These are phyloP conservation scores for Anoplophora glabripennis DNA, from an alignment of 1,140 invertebrate genomes.

Conservation along the genomic window DNA sequence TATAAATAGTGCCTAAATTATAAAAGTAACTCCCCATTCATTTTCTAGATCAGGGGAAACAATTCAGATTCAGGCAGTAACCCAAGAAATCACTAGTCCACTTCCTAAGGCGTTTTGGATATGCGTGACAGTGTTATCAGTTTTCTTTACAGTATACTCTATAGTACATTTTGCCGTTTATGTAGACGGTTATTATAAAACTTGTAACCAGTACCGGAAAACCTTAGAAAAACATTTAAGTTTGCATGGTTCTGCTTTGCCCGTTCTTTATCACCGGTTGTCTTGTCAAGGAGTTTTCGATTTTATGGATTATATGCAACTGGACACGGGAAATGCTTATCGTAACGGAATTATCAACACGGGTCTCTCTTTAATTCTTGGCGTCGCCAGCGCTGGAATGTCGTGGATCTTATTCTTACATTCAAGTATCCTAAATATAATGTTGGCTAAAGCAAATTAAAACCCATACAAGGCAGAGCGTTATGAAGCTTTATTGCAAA, in stretches of 20 bases:
- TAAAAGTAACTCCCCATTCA: constrained; percentile 1
- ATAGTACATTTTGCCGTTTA: constrained; percentile 52
- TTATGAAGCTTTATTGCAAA: too few relatives aligned
- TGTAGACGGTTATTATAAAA: constrained; percentile 55
- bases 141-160: constrained; percentile 50
- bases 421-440: constrained; percentile 48
- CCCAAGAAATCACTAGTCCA: constrained; percentile 45
- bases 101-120: constrained; percentile 52
- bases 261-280: constrained; percentile 55
- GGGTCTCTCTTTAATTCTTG: constrained; percentile 50
- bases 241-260: constrained; percentile 46
- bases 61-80: constrained; percentile 47
- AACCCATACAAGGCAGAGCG: neutral
- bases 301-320: constrained; percentile 61
- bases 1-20: neutral
- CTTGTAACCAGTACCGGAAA: constrained; percentile 54
- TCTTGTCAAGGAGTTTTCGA: constrained; percentile 57
- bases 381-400: constrained; percentile 51
- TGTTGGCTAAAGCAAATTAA: constrained; percentile 42
- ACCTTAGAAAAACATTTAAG: constrained; percentile 49
- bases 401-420: constrained; percentile 48
- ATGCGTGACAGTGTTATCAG: constrained; percentile 46
- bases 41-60: constrained; percentile 46
- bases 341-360: constrained; percentile 53
- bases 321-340: constrained; percentile 50